Conservation (phyloP, 2,888 invertebrate genomes). For the Lasioglossum figueresi region DNA sequence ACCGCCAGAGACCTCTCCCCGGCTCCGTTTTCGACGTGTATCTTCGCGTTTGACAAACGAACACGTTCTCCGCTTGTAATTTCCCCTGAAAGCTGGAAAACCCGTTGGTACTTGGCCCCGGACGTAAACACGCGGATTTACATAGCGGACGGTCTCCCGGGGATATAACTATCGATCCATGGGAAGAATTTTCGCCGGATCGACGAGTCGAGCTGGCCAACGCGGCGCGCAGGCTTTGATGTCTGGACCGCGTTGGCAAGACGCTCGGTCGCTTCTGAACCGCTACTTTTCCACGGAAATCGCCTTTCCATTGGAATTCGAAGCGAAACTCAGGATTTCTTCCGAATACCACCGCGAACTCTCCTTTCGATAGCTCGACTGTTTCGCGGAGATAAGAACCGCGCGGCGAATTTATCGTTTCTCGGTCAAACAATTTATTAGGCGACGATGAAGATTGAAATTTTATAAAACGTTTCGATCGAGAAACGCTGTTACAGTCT, state of each 20-base stretch:
- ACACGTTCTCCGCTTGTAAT: slow-evolving; percentile 68
- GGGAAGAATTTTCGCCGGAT: slow-evolving; percentile 38
- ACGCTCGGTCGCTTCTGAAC: slow-evolving; percentile 29
- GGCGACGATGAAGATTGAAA: not conserved
- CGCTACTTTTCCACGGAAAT: slow-evolving; percentile 10
- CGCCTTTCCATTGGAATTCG: not conserved
- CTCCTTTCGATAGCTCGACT: not conserved
- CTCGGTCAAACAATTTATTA: not conserved
- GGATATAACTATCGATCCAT: slow-evolving; percentile 35
- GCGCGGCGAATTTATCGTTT: not conserved
- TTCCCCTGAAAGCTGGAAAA: slow-evolving; percentile 67
- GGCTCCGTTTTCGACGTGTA: slow-evolving; percentile 25
- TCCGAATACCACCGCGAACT: not conserved
- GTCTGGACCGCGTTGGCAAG: slow-evolving; percentile 22
- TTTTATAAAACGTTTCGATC: not conserved
- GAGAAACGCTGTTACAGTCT: no score
- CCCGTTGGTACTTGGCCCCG: slow-evolving; percentile 38
- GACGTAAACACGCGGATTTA: slow-evolving; percentile 30
- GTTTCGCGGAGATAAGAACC: not conserved
- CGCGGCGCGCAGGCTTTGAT: slow-evolving; percentile 31
- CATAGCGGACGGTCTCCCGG: slow-evolving; percentile 13
- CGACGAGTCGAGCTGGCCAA: not conserved
- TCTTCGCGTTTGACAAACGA: slow-evolving; percentile 52
- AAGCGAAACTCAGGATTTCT: not conserved
- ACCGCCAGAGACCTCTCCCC: not conserved